Conservation (phyloP, 2,888 invertebrate genomes). For the Cistogaster globosa region DNA sequence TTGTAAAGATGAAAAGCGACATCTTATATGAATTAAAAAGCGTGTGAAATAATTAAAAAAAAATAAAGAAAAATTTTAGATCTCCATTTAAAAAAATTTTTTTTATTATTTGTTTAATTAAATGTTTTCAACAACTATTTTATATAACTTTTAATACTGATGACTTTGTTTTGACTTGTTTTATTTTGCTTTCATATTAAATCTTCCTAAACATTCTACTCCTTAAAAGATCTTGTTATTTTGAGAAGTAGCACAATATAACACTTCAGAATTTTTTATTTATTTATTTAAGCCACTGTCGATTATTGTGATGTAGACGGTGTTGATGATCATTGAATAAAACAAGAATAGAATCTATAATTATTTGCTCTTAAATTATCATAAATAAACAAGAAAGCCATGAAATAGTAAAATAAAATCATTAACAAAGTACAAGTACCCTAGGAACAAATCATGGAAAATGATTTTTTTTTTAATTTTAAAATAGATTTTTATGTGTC, state of each 20-base stretch:
- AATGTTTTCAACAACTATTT: too few relatives aligned
- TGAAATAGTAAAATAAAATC: conserved; percentile 15
- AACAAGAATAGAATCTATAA: conserved; percentile 39
- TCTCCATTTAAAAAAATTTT: too few relatives aligned
- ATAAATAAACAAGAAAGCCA: conserved; percentile 78
- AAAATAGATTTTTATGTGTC: conserved; percentile 30
- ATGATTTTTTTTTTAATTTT: conserved; percentile 22
- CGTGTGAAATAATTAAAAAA: too few relatives aligned
- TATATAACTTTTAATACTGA: too few relatives aligned
- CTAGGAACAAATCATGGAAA: conserved; percentile 37
- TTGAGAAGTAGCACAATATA: conserved; percentile 1
- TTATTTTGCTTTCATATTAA: neutral
- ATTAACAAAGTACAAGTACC: conserved; percentile 58
- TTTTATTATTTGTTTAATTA: too few relatives aligned
- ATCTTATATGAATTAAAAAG: too few relatives aligned
- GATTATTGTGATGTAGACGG: conserved; percentile 24
- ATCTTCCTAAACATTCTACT: conserved; percentile 5
- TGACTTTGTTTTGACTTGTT: too few relatives aligned
- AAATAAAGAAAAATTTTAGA: too few relatives aligned
- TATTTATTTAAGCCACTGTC: conserved; percentile 64
- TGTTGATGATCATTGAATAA: conserved; percentile 45
- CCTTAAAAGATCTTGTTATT: neutral
- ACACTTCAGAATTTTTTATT: conserved; percentile 44
- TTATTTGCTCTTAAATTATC: conserved; percentile 81
- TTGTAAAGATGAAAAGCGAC: too few relatives aligned